Evolutionary conservation across 2,888 invertebrate genomes (phyloP).

Genomic region (Melieria omissa): DNA sequence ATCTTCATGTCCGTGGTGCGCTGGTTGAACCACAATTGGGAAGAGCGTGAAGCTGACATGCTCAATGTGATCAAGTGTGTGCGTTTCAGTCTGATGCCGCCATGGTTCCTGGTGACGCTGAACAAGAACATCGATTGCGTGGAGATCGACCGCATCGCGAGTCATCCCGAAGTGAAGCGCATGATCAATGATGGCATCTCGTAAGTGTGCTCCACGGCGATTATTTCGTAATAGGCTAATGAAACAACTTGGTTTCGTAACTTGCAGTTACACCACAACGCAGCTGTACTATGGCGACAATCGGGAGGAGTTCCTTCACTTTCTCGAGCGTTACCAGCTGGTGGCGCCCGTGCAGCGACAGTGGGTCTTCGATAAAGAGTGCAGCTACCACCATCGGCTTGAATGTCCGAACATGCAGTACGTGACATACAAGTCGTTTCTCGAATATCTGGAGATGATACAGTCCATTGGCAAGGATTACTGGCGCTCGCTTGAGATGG

Average conservation of each 20-base stretch:
- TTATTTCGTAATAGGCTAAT: slow-evolving; percentile 31
- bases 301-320: slow-evolving; percentile 77
- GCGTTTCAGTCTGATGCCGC: slow-evolving; percentile 81
- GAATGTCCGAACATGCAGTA: slow-evolving; percentile 56
- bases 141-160: slow-evolving; percentile 77
- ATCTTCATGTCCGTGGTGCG: slow-evolving; percentile 83
- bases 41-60: slow-evolving; percentile 69
- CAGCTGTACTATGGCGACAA: slow-evolving; percentile 79
- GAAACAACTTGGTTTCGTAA: too few species aligned
- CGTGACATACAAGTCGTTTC: slow-evolving; percentile 56
- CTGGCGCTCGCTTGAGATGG: slow-evolving; percentile 54
- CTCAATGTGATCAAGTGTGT: slow-evolving; percentile 77
- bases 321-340: slow-evolving; percentile 76
- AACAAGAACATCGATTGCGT: slow-evolving; percentile 79
- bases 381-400: slow-evolving; percentile 56
- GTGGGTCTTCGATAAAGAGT: slow-evolving; percentile 74
- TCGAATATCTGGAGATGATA: slow-evolving; percentile 58
- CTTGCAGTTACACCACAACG: slow-evolving; percentile 76
- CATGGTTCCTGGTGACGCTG: slow-evolving; percentile 83
- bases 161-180: slow-evolving; percentile 76
- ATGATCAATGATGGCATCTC: slow-evolving; percentile 84
- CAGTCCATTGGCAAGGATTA: slow-evolving; percentile 55
- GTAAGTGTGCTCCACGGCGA: slow-evolving; percentile 68
- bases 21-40: slow-evolving; percentile 81
- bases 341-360: slow-evolving; percentile 79